Evolutionary conservation across 1,140 invertebrate genomes (phyloP).

Genomic region (Dryas iulia): DNA sequence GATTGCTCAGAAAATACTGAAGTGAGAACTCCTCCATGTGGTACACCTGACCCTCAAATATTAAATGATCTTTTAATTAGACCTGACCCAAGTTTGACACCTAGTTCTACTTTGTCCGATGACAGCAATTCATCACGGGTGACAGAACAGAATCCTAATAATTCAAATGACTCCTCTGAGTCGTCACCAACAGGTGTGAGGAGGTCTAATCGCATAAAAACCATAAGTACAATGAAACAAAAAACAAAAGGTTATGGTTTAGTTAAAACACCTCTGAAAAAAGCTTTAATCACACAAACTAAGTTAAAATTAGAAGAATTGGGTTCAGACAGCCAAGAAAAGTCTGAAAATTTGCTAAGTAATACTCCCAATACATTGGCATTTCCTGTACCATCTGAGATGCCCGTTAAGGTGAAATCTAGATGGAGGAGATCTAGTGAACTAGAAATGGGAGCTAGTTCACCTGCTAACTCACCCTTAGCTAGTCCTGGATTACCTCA

Average conservation of each 20-base stretch:
- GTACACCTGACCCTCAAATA: constrained; percentile 46
- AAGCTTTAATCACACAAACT: constrained; percentile 71
- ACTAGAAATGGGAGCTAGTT: constrained; percentile 85
- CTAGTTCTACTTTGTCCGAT: constrained; percentile 73
- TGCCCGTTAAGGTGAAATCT: constrained; percentile 92
- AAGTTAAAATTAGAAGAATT: constrained; percentile 71
- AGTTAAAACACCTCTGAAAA: constrained; percentile 78
- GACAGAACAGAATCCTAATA: constrained; percentile 60
- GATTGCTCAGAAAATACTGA: constrained; percentile 49
- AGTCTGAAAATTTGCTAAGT: constrained; percentile 43
- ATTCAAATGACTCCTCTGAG: constrained; percentile 74
- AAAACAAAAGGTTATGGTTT: constrained; percentile 81
- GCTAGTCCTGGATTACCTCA: constrained; percentile 62
- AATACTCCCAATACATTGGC: constrained; percentile 55
- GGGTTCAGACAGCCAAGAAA: constrained; percentile 69
- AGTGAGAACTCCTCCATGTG: constrained; percentile 42
- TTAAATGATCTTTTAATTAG: constrained; percentile 39
- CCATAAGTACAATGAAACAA: constrained; percentile 81
- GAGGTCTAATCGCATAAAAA: constrained; percentile 82
- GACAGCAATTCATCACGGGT: constrained; percentile 72
- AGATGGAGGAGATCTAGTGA: constrained; percentile 91
- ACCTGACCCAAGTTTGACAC: constrained; percentile 71
- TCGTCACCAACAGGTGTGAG: constrained; percentile 76
- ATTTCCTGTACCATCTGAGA: constrained; percentile 79
- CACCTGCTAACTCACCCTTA: constrained; percentile 64